Conservation (phyloP, 2,888 invertebrate genomes). For the Frankliniella fusca region DNA sequence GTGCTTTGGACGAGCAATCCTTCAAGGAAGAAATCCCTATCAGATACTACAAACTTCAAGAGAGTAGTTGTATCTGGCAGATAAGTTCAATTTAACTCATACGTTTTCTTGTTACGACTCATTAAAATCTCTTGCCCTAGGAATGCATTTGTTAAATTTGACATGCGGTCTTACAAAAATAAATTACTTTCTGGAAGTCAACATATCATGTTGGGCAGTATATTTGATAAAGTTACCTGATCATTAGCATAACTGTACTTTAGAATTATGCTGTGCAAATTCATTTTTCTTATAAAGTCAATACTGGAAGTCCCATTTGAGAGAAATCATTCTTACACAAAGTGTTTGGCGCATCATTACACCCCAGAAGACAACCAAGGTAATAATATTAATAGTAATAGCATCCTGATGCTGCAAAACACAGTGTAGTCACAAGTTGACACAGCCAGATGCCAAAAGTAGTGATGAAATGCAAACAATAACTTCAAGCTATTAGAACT, state of each 20-base stretch:
- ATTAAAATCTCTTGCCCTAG: constrained; percentile 41
- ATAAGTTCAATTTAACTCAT: constrained; percentile 38
- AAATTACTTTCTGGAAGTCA: constrained; percentile 42
- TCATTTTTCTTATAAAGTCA: constrained; percentile 22
- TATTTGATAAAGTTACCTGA: constrained; percentile 40
- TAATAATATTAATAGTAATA: constrained; percentile 7
- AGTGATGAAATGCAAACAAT: constrained; percentile 23
- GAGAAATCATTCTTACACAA: constrained; percentile 23
- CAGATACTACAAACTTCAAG: constrained; percentile 39
- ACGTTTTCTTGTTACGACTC: constrained; percentile 39
- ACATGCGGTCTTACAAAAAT: constrained; percentile 42
- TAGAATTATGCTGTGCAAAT: constrained; percentile 39
- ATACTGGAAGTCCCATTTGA: constrained; percentile 15
- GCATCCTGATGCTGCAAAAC: constrained; percentile 15
- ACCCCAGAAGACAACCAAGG: constrained; percentile 8
- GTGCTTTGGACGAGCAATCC: constrained; percentile 25
- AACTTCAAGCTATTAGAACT: constrained; percentile 2
- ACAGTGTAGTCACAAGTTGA: constrained; percentile 20
- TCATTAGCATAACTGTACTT: constrained; percentile 37
- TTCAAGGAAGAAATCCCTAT: constrained; percentile 37
- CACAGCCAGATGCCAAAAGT: constrained; percentile 20
- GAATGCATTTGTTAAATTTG: constrained; percentile 41
- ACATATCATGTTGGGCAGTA: constrained; percentile 41
- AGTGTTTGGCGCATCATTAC: constrained; percentile 18
- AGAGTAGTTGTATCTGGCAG: constrained; percentile 38